Conservation (phyloP, 1,140 invertebrate genomes). For the Anoplophora glabripennis region DNA sequence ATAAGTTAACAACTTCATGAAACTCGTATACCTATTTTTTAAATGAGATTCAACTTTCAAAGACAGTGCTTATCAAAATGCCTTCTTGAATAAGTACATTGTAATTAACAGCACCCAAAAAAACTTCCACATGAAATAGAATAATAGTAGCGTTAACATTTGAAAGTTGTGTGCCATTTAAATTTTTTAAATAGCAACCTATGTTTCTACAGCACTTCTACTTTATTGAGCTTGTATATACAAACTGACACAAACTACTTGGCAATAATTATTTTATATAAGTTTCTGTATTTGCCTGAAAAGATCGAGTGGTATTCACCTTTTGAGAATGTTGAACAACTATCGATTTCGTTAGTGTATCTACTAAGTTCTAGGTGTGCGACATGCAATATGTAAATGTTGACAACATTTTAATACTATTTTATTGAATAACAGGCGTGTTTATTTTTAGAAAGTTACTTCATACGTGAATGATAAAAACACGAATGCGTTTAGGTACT, state of each 20-base stretch:
- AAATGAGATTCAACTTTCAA: too few species aligned
- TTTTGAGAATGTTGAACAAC: slow-evolving; percentile 19
- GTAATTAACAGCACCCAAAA: too few species aligned
- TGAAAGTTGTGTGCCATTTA: neutral
- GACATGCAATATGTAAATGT: neutral
- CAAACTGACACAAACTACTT: too few species aligned
- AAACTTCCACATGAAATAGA: too few species aligned
- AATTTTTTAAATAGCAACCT: neutral
- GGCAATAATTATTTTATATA: neutral
- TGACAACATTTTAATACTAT: slow-evolving; percentile 4
- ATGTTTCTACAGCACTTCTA: neutral
- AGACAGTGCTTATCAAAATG: too few species aligned
- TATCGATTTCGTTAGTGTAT: slow-evolving; percentile 9
- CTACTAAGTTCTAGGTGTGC: neutral
- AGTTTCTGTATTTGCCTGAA: slow-evolving; percentile 16
- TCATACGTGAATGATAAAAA: slow-evolving; percentile 7
- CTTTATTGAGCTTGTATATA: too few species aligned
- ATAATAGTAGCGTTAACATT: too few species aligned
- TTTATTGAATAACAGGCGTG: slow-evolving; percentile 4
- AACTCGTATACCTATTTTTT: too few species aligned
- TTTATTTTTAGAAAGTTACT: slow-evolving; percentile 30
- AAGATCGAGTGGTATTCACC: slow-evolving; percentile 18
- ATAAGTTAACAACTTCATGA: too few species aligned
- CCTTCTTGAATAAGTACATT: too few species aligned
- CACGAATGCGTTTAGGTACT: too few species aligned